Percentiles rank a stretch among this genome's conserved stretches.
These are phyloP conservation scores for Zeugodacus cucurbitae DNA, from an alignment of 1,140 invertebrate genomes.

Conservation along the genomic window DNA sequence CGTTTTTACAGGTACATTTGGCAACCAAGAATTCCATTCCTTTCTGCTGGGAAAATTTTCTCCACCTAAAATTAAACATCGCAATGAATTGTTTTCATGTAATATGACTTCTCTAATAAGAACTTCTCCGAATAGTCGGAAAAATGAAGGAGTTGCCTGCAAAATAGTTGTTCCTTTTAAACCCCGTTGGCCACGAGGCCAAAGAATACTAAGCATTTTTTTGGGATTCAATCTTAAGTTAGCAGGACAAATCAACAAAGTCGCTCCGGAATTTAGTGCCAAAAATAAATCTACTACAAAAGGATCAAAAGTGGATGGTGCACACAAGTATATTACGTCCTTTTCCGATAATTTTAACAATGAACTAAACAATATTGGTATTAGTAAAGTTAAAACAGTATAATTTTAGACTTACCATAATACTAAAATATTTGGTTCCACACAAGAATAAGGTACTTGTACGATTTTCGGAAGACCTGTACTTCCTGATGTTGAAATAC, in stretches of 20 bases:
- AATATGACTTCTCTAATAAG: slow-evolving; percentile 52
- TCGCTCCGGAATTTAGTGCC: slow-evolving; percentile 68
- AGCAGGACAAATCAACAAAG: slow-evolving; percentile 67
- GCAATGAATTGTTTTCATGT: slow-evolving; percentile 48
- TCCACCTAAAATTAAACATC: slow-evolving; percentile 60
- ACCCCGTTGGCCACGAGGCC: slow-evolving; percentile 44
- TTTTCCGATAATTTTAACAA: slow-evolving; percentile 48
- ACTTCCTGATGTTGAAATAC: slow-evolving; percentile 47
- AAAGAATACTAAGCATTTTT: slow-evolving; percentile 48
- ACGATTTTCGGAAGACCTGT: slow-evolving; percentile 67
- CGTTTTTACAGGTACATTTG: slow-evolving; percentile 48
- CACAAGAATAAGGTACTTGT: slow-evolving; percentile 66
- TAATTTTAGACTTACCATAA: slow-evolving; percentile 55
- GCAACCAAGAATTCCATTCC: slow-evolving; percentile 57
- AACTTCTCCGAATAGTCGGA: slow-evolving; percentile 64
- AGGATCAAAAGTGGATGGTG: slow-evolving; percentile 74
- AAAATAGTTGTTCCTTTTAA: slow-evolving; percentile 67
- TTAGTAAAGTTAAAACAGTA: neutral
- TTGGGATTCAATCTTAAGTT: slow-evolving; percentile 65
- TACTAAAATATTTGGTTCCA: slow-evolving; percentile 65
- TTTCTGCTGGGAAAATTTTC: slow-evolving; percentile 56
- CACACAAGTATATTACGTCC: slow-evolving; percentile 69
- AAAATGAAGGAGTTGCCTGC: slow-evolving; percentile 72
- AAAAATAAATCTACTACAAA: slow-evolving; percentile 73
- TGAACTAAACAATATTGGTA: neutral